These are phyloP conservation scores for Thymelicus sylvestris DNA, from an alignment of 2,888 invertebrate genomes.

Conservation along the genomic window DNA sequence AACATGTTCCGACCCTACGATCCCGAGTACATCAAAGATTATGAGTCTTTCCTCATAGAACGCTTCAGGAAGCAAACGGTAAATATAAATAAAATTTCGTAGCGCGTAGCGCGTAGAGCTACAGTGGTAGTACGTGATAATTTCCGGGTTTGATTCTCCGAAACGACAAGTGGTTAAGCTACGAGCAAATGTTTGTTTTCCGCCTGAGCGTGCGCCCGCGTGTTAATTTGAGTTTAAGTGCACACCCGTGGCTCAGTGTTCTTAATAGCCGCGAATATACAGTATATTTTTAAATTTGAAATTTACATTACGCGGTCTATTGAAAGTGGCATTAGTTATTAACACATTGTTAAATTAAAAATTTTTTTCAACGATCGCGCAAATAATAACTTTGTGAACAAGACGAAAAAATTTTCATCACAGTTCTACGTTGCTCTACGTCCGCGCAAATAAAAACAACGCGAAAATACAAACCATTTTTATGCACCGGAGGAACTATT, in stretches of 20 bases:
- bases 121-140: neutral
- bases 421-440: neutral
- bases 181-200: slow-evolving; percentile 22
- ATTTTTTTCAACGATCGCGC: too few relatives aligned
- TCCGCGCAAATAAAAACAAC: neutral
- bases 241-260: neutral
- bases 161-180: slow-evolving; percentile 11
- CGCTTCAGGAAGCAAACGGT: neutral
- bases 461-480: neutral
- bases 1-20: neutral
- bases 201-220: slow-evolving; percentile 26
- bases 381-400: neutral
- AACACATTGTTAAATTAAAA: too few relatives aligned
- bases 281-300: neutral
- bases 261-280: neutral
- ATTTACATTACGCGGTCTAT: too few relatives aligned
- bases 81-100: slow-evolving; percentile 11
- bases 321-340: too few relatives aligned
- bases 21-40: neutral
- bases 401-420: neutral
- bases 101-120: neutral
- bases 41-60: neutral
- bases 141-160: slow-evolving; percentile 9
- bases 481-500: neutral
- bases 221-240: slow-evolving; percentile 32